These are phyloP conservation scores for Drymonia ruficornis DNA, from an alignment of 2,888 invertebrate genomes.

Conservation along the genomic window DNA sequence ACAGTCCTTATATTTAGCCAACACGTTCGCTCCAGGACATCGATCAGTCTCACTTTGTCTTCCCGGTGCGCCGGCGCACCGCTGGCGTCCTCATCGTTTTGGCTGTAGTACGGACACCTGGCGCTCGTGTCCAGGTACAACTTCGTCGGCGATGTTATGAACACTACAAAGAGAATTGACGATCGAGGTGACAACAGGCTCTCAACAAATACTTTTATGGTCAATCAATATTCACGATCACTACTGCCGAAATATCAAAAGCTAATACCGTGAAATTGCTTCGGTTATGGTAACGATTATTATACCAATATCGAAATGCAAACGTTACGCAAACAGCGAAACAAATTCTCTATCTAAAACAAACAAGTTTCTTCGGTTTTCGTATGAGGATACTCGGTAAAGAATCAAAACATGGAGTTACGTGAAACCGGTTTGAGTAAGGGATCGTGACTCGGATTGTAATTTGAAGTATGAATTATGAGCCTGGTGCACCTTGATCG, in stretches of 20 bases:
- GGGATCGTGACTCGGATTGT: slow-evolving; percentile 33
- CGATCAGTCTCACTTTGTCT: slow-evolving; percentile 61
- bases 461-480: slow-evolving; percentile 38
- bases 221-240: slow-evolving; percentile 18
- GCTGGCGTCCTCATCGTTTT: slow-evolving; percentile 68
- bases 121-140: slow-evolving; percentile 79
- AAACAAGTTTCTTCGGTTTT: slow-evolving; percentile 20
- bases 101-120: slow-evolving; percentile 74
- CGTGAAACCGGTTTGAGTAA: slow-evolving; percentile 35
- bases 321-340: slow-evolving; percentile 18
- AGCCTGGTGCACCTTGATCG: slow-evolving; percentile 80
- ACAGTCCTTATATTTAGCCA: slow-evolving; percentile 75
- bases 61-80: slow-evolving; percentile 34
- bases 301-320: slow-evolving; percentile 25
- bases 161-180: slow-evolving; percentile 69
- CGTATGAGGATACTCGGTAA: slow-evolving; percentile 28
- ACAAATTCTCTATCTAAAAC: slow-evolving; percentile 18
- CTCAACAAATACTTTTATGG: slow-evolving; percentile 9
- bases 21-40: slow-evolving; percentile 64
- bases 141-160: slow-evolving; percentile 83
- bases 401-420: slow-evolving; percentile 27
- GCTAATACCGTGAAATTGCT: slow-evolving; percentile 22
- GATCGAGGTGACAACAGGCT: slow-evolving; percentile 52
- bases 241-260: slow-evolving; percentile 18
- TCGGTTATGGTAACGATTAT: slow-evolving; percentile 20